Evolutionary conservation across 1,140 invertebrate genomes (phyloP).

Genomic region (Megalopta genalis): DNA sequence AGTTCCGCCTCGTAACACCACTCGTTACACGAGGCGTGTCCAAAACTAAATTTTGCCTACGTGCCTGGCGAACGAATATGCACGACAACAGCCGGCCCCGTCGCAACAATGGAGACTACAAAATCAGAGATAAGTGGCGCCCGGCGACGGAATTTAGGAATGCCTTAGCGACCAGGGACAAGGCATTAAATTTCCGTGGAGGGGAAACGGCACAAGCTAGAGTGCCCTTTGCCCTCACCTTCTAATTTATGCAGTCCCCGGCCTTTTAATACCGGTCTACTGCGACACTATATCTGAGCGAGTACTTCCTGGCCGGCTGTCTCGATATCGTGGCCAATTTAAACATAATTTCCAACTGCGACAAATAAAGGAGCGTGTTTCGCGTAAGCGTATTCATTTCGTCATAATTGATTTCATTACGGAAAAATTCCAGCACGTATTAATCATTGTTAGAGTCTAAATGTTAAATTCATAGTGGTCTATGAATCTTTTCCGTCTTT

Average conservation of each 20-base stretch:
- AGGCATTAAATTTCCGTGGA: slow-evolving; percentile 69
- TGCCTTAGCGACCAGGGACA: slow-evolving; percentile 50
- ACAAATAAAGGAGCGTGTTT: neutral
- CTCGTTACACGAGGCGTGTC: slow-evolving; percentile 50
- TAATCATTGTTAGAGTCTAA: no score
- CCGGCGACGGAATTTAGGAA: slow-evolving; percentile 57
- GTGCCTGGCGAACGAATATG: slow-evolving; percentile 43
- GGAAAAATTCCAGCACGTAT: no score
- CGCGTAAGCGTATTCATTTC: neutral
- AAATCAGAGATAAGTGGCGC: slow-evolving; percentile 69
- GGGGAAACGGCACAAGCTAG: slow-evolving; percentile 43
- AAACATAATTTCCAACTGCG: neutral
- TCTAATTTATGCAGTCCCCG: slow-evolving; percentile 68
- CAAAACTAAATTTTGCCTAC: slow-evolving; percentile 54
- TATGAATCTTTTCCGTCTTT: no score
- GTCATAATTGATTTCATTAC: no score
- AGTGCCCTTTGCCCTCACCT: slow-evolving; percentile 47
- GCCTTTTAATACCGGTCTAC: slow-evolving; percentile 40
- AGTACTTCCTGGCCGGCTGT: slow-evolving; percentile 6
- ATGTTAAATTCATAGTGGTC: no score
- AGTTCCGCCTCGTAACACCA: slow-evolving; percentile 32
- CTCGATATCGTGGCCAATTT: neutral
- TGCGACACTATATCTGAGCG: slow-evolving; percentile 14
- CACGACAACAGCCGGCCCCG: slow-evolving; percentile 27
- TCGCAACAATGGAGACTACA: slow-evolving; percentile 61